Evolutionary conservation across 2,113 vertebrate species (phyloP).

Genomic region (Semicossyphus pulcher): DNA sequence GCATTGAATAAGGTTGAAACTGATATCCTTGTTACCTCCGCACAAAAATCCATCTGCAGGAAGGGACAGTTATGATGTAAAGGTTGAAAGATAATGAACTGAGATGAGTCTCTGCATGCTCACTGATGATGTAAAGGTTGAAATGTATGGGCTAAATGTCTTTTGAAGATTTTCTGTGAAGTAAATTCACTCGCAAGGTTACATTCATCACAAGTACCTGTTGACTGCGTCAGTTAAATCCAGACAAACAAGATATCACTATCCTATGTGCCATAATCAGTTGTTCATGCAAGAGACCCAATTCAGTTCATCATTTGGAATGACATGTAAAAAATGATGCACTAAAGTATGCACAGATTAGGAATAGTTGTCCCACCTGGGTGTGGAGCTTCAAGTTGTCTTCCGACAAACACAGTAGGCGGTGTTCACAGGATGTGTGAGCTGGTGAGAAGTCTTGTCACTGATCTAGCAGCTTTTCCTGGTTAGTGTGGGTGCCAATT

Average conservation of each 20-base stretch:
- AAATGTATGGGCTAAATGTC: no score
- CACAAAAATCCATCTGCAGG: not conserved
- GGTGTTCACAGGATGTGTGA: slow-evolving; percentile 21
- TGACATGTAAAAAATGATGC: not conserved
- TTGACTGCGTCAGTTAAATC: not conserved
- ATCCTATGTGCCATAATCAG: no score
- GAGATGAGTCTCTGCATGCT: no score
- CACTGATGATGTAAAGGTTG: not conserved
- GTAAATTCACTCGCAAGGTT: no score
- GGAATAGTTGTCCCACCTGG: not conserved
- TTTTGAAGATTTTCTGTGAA: not conserved
- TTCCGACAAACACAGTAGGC: not conserved
- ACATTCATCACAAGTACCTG: not conserved
- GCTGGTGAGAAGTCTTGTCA: slow-evolving; percentile 9
- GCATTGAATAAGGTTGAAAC: not conserved
- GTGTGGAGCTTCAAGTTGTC: no score
- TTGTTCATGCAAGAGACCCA: no score
- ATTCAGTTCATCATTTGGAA: not conserved
- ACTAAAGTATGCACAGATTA: not conserved
- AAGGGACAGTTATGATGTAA: not conserved
- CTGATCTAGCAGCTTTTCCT: not conserved
- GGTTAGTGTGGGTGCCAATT: slow-evolving; percentile 22
- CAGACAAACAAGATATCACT: not conserved
- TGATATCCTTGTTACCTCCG: not conserved
- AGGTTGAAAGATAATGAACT: no score